Percentiles rank a stretch among this genome's conserved stretches.
Evolutionary conservation across 2,797 vertebrate species (phyloP).

Genomic region (Distichodus sexfasciatus): DNA sequence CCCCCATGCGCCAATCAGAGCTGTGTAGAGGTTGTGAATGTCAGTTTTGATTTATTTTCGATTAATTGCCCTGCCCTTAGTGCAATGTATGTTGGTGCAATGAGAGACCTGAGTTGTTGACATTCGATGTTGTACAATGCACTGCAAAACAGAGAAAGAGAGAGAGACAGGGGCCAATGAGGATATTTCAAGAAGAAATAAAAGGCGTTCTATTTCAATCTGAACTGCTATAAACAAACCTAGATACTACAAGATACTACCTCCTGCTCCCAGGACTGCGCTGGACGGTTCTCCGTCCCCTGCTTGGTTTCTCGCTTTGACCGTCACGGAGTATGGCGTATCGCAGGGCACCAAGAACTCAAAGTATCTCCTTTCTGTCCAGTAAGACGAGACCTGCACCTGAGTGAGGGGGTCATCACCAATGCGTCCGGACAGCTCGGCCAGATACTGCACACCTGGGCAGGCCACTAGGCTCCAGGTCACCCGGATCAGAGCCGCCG

Average conservation of each 20-base stretch:
- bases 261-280: conserved; percentile 58
- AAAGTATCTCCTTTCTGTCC: conserved; percentile 66
- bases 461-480: conserved; percentile 69
- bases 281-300: conserved; percentile 64
- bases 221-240: not conserved
- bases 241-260: conserved; percentile 54
- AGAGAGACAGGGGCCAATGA: not conserved
- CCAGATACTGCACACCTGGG: conserved; percentile 62
- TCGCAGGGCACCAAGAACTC: conserved; percentile 74
- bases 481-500: conserved; percentile 57
- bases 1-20: no score
- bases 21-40: conserved; percentile 44
- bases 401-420: conserved; percentile 49
- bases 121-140: conserved; percentile 65
- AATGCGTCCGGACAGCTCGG: conserved; percentile 60
- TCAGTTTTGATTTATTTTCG: not conserved
- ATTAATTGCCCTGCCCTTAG: not conserved
- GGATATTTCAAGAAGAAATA: not conserved
- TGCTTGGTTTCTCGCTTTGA: conserved; percentile 63
- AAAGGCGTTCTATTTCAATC: not conserved
- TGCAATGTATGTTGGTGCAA: not conserved
- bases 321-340: conserved; percentile 64
- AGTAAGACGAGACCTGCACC: conserved; percentile 70
- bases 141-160: conserved; percentile 54
- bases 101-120: conserved; percentile 44